phyloP scores from a whole-genome alignment of 2,113 vertebrate species.

The Chaenocephalus aceratus region DNA sequence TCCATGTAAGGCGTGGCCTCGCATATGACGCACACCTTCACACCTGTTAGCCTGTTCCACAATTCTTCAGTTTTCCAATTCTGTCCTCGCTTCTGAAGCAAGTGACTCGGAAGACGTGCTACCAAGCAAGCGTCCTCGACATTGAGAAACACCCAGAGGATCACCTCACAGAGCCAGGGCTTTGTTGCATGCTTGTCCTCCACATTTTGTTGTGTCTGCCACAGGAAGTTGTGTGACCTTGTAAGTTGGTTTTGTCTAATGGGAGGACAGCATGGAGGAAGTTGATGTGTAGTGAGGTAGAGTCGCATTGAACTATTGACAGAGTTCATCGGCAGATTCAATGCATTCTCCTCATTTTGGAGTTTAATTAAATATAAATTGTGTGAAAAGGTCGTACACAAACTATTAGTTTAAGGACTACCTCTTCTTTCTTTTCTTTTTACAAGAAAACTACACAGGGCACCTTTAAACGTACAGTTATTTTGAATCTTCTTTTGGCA shows the following conservation, averaged over 20 bases:
- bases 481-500: neutral
- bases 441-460: neutral
- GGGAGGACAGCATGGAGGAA: constrained; percentile 40
- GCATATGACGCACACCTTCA: no score
- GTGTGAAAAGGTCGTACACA: neutral
- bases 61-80: no score
- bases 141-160: neutral
- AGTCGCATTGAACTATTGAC: constrained; percentile 37
- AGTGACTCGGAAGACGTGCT: no score
- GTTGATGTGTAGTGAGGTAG: constrained; percentile 27
- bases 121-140: no score
- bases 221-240: constrained; percentile 64
- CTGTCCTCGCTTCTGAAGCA: no score
- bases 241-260: constrained; percentile 32
- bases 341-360: neutral
- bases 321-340: constrained; percentile 29
- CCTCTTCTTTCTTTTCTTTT: neutral
- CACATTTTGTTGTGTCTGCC: constrained; percentile 47
- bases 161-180: neutral
- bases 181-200: constrained; percentile 5
- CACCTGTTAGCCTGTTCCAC: no score
- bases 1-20: no score
- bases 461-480: neutral
- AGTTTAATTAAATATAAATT: neutral
- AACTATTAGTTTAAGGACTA: neutral